Conservation (phyloP, 1,140 invertebrate genomes). For the Drosophila suzukii region DNA sequence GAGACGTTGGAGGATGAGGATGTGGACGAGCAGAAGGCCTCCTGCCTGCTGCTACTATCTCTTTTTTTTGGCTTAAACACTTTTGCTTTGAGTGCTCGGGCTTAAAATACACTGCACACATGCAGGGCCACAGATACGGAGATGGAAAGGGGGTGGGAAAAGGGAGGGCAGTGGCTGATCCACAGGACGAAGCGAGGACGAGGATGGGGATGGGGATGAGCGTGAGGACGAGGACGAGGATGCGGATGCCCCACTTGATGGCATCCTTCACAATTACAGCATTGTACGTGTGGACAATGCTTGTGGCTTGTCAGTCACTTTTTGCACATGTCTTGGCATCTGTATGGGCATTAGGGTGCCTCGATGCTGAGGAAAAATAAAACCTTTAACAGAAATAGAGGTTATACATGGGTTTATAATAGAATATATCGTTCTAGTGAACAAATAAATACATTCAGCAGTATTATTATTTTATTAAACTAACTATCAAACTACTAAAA, state of each 20-base stretch:
- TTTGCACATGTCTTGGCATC: slow-evolving; percentile 39
- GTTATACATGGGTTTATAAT: no score
- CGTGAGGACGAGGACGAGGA: slow-evolving; percentile 23
- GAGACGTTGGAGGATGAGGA: slow-evolving; percentile 47
- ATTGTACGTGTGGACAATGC: slow-evolving; percentile 75
- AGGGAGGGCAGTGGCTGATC: slow-evolving; percentile 13
- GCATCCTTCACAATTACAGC: slow-evolving; percentile 82
- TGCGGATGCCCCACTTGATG: slow-evolving; percentile 73
- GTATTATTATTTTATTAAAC: no score
- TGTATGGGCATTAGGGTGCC: slow-evolving; percentile 24
- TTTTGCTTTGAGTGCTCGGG: slow-evolving; percentile 69
- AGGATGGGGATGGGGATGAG: slow-evolving; percentile 6
- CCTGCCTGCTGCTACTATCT: slow-evolving; percentile 30
- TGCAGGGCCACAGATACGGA: slow-evolving; percentile 10
- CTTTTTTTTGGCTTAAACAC: slow-evolving; percentile 72
- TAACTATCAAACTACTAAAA: no score
- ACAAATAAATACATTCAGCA: no score
- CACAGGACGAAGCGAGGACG: slow-evolving; percentile 20
- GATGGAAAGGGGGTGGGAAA: slow-evolving; percentile 11
- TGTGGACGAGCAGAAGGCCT: slow-evolving; percentile 19
- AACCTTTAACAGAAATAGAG: not conserved
- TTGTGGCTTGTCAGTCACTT: slow-evolving; percentile 72
- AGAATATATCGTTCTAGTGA: no score
- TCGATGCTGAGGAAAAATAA: not conserved
- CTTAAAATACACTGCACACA: slow-evolving; percentile 74